Percentiles rank a stretch among this genome's conserved stretches.
These are phyloP conservation scores for Caenorhabditis drosophilae DNA, from an alignment of 2,888 invertebrate genomes.

Conservation along the genomic window DNA sequence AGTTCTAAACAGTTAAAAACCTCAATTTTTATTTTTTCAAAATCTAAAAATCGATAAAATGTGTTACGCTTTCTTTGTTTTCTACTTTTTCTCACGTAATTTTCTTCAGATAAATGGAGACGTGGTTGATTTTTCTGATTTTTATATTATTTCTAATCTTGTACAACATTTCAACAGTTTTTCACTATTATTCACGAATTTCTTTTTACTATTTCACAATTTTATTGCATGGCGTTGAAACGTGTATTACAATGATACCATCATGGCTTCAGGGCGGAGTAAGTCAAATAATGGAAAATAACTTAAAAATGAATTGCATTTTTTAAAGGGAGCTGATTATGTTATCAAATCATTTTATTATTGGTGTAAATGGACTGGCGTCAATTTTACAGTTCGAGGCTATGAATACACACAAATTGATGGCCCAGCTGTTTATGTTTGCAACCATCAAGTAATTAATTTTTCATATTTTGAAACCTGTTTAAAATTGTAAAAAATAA, in stretches of 20 bases:
- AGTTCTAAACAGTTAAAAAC: too few relatives aligned
- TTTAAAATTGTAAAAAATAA: neutral
- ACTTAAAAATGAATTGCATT: neutral
- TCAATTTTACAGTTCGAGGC: conserved; percentile 38
- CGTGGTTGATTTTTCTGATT: conserved; percentile 16
- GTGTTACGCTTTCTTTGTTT: neutral
- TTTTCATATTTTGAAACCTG: neutral
- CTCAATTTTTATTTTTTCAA: too few relatives aligned
- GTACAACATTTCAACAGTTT: conserved; percentile 34
- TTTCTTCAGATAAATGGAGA: neutral
- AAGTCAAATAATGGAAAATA: conserved; percentile 12
- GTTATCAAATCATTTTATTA: conserved; percentile 46
- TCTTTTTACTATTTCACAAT: conserved; percentile 48
- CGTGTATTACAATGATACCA: conserved; percentile 43
- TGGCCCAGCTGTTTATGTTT: conserved; percentile 46
- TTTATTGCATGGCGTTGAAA: conserved; percentile 45
- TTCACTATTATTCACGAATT: conserved; percentile 40
- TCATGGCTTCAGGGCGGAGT: conserved; percentile 40
- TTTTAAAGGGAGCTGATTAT: conserved; percentile 49
- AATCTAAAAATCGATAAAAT: too few relatives aligned
- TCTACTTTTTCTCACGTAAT: neutral
- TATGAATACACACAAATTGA: conserved; percentile 24
- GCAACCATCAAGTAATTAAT: conserved; percentile 50
- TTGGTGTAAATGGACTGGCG: conserved; percentile 51
- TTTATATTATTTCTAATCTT: conserved; percentile 18